Evolutionary conservation across 2,113 vertebrate species (phyloP).

Genomic region (Passer domesticus): DNA sequence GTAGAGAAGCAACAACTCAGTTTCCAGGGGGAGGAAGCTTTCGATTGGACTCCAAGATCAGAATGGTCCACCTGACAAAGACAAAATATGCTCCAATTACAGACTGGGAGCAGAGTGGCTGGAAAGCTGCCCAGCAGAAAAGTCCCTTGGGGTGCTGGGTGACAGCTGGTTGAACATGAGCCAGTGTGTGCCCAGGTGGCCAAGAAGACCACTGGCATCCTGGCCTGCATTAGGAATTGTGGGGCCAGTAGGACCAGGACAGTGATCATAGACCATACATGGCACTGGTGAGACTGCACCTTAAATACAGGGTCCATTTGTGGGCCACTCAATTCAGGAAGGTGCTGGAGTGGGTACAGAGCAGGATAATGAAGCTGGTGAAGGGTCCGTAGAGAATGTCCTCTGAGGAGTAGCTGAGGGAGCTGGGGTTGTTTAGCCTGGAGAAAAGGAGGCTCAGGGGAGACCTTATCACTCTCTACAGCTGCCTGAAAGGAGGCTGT

Average conservation of each 20-base stretch:
- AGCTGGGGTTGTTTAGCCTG: background rate
- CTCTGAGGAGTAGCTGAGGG: background rate
- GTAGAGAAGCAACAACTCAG: background rate
- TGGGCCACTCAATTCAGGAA: no score
- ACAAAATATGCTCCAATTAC: background rate
- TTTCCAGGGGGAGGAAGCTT: background rate
- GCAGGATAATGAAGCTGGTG: background rate
- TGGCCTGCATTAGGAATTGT: background rate
- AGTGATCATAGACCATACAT: accelerated
- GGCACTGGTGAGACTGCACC: background rate
- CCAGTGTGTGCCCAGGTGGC: background rate
- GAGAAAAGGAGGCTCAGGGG: background rate
- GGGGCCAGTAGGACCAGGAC: background rate
- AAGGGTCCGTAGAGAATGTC: background rate
- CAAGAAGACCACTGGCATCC: background rate
- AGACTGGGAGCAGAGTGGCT: background rate
- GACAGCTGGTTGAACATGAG: background rate
- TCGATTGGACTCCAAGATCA: background rate
- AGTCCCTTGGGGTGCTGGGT: background rate
- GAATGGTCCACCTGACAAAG: background rate
- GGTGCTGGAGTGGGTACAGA: background rate
- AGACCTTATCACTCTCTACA: background rate
- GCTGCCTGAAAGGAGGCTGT: background rate
- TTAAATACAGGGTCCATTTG: no score
- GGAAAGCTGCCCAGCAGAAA: background rate